These are phyloP conservation scores for Erannis defoliaria DNA, from an alignment of 2,888 invertebrate genomes.

Conservation along the genomic window DNA sequence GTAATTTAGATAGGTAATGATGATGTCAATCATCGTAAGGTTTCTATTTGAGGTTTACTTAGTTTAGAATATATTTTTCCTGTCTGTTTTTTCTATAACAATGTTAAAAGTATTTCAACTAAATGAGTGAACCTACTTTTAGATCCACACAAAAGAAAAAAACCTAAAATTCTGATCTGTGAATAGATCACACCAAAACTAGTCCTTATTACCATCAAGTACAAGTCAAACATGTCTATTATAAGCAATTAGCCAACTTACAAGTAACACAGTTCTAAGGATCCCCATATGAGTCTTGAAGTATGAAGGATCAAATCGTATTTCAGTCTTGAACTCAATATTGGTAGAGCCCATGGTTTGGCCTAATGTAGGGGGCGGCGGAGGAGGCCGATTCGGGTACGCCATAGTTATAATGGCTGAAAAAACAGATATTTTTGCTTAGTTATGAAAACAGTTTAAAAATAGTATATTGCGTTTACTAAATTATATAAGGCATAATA, in stretches of 20 bases:
- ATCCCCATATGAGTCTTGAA: conserved; percentile 70
- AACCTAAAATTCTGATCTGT: background rate
- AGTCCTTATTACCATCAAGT: background rate
- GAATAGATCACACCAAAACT: background rate
- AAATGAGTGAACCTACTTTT: no score
- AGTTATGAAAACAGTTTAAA: background rate
- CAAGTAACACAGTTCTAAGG: conserved; percentile 67
- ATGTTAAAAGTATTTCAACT: background rate
- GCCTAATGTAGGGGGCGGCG: conserved; percentile 50
- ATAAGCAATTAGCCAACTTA: conserved; percentile 57
- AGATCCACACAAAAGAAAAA: no score
- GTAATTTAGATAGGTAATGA: background rate
- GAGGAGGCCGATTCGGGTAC: conserved; percentile 60
- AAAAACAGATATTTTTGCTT: background rate
- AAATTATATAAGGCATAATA: background rate
- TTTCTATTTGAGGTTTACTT: background rate
- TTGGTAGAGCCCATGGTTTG: conserved; percentile 77
- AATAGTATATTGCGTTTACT: background rate
- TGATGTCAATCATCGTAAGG: background rate
- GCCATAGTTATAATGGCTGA: conserved; percentile 56
- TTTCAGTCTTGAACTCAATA: conserved; percentile 73
- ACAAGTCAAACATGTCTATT: background rate
- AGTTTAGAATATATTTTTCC: background rate
- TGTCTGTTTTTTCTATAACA: background rate
- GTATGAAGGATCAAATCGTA: conserved; percentile 72